Evolutionary conservation across 1,140 invertebrate species (phyloP).

Genomic region (Mercenaria mercenaria): DNA sequence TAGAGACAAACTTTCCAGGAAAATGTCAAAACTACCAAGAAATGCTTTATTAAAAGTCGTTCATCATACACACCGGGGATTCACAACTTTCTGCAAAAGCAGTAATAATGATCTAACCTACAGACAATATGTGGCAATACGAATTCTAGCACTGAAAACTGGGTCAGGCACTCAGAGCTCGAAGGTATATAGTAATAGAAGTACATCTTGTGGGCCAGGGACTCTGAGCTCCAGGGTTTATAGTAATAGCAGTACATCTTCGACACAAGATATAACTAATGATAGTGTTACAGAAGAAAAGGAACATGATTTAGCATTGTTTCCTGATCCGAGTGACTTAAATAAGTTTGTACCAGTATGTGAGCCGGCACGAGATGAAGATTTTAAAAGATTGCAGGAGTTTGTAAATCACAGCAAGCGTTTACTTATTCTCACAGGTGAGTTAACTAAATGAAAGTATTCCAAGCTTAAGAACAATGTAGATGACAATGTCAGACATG

Average conservation of each 20-base stretch:
- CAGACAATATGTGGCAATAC: background rate
- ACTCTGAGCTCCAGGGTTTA: background rate
- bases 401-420: conserved; percentile 88
- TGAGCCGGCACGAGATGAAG: conserved; percentile 82
- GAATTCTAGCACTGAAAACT: background rate
- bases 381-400: conserved; percentile 89
- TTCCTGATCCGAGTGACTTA: background rate
- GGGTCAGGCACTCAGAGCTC: background rate
- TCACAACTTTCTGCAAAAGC: background rate
- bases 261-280: background rate
- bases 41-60: background rate
- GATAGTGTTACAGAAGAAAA: background rate
- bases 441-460: too few relatives aligned
- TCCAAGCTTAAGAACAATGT: too few relatives aligned
- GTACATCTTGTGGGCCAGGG: background rate
- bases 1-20: too few relatives aligned
- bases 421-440: conserved; percentile 92
- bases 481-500: too few relatives aligned
- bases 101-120: background rate
- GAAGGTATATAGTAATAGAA: background rate
- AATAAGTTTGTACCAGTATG: conserved; percentile 72
- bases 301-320: conserved; percentile 11
- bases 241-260: background rate
- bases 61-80: background rate
- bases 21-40: background rate